Evolutionary conservation across 2,888 invertebrate species (phyloP), one percentile per base, ranked within the genome.

Genomic region (Spicauda simplicius): DNA sequence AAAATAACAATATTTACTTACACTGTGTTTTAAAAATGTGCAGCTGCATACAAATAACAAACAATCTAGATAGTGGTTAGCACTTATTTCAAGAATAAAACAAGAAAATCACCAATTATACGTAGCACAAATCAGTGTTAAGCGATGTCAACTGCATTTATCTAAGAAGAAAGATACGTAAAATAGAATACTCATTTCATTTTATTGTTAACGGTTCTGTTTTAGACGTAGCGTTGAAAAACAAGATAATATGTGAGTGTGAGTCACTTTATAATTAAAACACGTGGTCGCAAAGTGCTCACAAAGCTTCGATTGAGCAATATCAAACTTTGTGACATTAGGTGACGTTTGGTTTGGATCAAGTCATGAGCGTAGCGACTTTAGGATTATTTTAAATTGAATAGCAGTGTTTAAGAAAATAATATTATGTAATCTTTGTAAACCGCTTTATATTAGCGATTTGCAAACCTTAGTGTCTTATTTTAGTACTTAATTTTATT

Each of bases 211-310:
- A 45, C 11, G n/a, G n/a, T 45, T 45, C 45, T 45, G 5, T 45
- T 14, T 45, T 45, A n/a, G 45, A 45, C 7, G n/a, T n/a, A n/a
- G n/a, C n/a, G 6, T n/a, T 6, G n/a, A 45, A n/a, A 45, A 45
- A 45, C n/a, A 45, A 45, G n/a, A 45, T 4, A 45, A 45, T 37
- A 37, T 37, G 37, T 37, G 45, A 45, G 6, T n/a, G 10, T 18
- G 64, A 68, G 63, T 67, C 64, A 69, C 55, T 72, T 73, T 72
- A 71, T 71, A 76, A 76, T 76, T 73, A 73, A 75, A 73, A 72
- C 65, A 65, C 70, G 62, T 55, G 37, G 37, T 18, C 16, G 48
- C 33, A 20, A 66, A 70, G 69, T 70, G 69, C 61, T 69, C 53
- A 72, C 69, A 53, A 25, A 41, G 58, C 63, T 2, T 54, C 55